Evolutionary conservation across 2,113 vertebrate genomes (phyloP), one percentile per base, ranked within the genome.

Genomic region (Larimichthys polyactis): DNA sequence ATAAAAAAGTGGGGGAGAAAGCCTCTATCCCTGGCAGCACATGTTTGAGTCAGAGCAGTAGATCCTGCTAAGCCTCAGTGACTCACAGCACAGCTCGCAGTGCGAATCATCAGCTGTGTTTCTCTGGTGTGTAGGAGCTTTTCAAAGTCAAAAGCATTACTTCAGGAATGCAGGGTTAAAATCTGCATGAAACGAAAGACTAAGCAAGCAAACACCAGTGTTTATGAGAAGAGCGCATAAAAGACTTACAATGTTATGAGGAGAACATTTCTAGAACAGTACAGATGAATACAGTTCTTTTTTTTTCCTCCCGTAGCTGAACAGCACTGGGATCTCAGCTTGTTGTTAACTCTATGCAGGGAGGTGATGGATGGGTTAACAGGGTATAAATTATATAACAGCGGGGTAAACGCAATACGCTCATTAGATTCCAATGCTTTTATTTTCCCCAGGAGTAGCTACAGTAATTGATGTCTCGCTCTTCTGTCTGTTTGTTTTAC

Each of bases 1-100:
- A 90, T 92, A 68, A 75, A 68, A 75, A 83, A 89, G 74, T 72
- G 80, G 87, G 84, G 86, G 84, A 90, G 81, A 86, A 83, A 90
- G 87, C 78, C 86, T 85, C 84, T 79, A 76, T 92, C 87, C 87
- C 83, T 84, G 82, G 82, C 89, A 87, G 92, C 90, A 87, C 90
- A 91, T 85, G 92, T 90, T 89, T 90, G 93, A 94, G 91, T 94
- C 92, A 93, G 87, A 93, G 90, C 86, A 91, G 90, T 85, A 90
- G 90, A 95, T 93, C 91, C 87, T 87, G 91, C 90, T 94, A 94
- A 94, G 94, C 94, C 89, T 89, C 89, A 71, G 89, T 94, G 94
- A 95, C 89, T 94, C 93, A 93, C 87, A 82, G 91, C 88, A 66
- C 79, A 84, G 92, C 89, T 93, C 89, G 81, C 92, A 81, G 90